Base-by-base conservation (phyloP, 2,797 vertebrate genomes). In the Catostomus latipinnis region DNA sequence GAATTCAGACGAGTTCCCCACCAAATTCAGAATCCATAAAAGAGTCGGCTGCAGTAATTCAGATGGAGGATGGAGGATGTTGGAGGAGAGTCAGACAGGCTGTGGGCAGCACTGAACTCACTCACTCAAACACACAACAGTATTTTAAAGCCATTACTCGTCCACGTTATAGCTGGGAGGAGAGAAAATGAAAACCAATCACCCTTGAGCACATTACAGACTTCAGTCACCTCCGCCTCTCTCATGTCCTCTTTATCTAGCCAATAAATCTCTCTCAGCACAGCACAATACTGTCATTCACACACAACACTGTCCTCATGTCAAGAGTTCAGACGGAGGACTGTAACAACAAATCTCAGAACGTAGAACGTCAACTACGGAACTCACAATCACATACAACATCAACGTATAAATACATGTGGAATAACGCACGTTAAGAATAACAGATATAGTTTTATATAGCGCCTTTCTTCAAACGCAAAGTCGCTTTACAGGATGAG, bases 111-210 rank as follows among this genome's bases (percentile, higher is more conserved):
- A 34, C 34, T 4, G 34, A 79, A 46, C 72, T 71, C 84, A 78
- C 80, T 70, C 74, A 70, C 82, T 78, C 85, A 79, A 80, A 70
- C 68, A 84, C 66, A 85, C 71, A 68, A 65, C 71, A 77, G 71
- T 18, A 54, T 82, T 81, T 86, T 78, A 86, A 81, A 78, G 74
- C 70, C 77, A 81, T 86, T 84, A 82, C 82, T 84, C 54, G 61
- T 85, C 58, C 60, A 70, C 54, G 34, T 66, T 71, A 50, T 66
- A 5, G 69, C 60, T 77, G 70, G 46, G 45, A 82, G 63, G 56
- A 76, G 73, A 80, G 56, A 81, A 69, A 68, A 69, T 79, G 61
- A 86, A 82, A 81, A 74, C 46, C 76, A 79, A 79, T 81, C 70
- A 80, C 61, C 57, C 73, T 67, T 63, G 74, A 82, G 73, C 76